A percentile compares a stretch with the other conserved stretches of the same genome.
Evolutionary conservation across 2,797 vertebrate species (phyloP).

Genomic region (Paedocypris micromegethes): DNA sequence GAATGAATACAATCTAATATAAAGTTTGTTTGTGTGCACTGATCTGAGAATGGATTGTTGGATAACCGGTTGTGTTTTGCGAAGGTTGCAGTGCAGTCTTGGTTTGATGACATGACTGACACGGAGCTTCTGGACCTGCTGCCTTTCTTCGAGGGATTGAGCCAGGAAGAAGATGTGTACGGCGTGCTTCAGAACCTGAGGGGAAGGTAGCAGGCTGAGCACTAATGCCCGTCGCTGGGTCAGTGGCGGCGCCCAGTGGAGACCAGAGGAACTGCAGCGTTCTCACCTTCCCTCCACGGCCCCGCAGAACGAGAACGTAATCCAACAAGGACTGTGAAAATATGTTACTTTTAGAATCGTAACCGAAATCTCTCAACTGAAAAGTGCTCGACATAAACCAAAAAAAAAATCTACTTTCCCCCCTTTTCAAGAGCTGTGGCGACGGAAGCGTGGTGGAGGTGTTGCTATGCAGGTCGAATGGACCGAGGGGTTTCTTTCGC

Average conservation of each 20-base stretch:
- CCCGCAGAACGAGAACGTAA: slow-evolving; percentile 10
- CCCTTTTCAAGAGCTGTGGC: slow-evolving; percentile 62
- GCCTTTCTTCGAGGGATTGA: slow-evolving; percentile 97
- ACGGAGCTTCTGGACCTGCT: slow-evolving; percentile 94
- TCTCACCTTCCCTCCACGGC: slow-evolving; percentile 13
- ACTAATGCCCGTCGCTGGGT: slow-evolving; percentile 28
- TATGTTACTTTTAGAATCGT: slow-evolving; percentile 55
- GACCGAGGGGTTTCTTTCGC: slow-evolving; percentile 79
- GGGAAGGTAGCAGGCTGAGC: slow-evolving; percentile 81
- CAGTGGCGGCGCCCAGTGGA: slow-evolving; percentile 15
- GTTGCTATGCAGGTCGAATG: slow-evolving; percentile 86
- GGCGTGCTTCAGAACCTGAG: slow-evolving; percentile 85
- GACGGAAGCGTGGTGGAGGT: slow-evolving; percentile 61
- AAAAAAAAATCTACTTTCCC: slow-evolving; percentile 52
- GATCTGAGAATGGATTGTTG: no score
- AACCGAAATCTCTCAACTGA: slow-evolving; percentile 47
- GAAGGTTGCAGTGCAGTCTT: slow-evolving; percentile 96
- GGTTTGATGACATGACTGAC: slow-evolving; percentile 98
- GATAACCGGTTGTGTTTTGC: not conserved
- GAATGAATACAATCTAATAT: no score
- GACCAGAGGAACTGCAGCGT: not conserved
- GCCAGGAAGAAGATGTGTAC: slow-evolving; percentile 90
- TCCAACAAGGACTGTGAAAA: slow-evolving; percentile 10
- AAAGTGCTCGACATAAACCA: slow-evolving; percentile 72
- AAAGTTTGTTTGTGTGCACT: no score